phyloP scores from a whole-genome alignment of 2,797 vertebrate genomes.

The Danionella dracula region DNA sequence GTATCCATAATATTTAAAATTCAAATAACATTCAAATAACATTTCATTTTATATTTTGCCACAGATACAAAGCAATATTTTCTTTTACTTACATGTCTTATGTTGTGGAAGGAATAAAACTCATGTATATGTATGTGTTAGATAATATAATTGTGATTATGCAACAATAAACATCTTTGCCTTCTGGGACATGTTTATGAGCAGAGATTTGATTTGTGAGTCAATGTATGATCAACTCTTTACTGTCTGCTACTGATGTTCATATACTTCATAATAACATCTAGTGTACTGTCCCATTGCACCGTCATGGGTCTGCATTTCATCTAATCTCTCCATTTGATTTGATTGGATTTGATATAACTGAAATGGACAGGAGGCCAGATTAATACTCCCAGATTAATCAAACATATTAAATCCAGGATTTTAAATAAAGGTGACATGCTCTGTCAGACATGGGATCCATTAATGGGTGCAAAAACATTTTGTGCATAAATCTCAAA shows the following conservation, averaged over 20 bases:
- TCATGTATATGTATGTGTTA: no score
- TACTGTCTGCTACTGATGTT: neutral
- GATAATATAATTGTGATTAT: neutral
- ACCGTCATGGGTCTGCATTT: neutral
- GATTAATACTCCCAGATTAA: slow-evolving; percentile 1
- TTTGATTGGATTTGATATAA: slow-evolving; percentile 6
- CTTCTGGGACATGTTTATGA: neutral
- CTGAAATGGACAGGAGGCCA: neutral
- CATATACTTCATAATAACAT: neutral
- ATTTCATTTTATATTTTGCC: no score
- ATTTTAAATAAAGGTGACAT: neutral
- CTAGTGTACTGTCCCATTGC: neutral
- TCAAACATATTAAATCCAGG: neutral
- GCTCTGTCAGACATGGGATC: neutral
- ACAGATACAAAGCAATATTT: no score
- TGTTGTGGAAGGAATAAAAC: no score
- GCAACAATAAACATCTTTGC: neutral
- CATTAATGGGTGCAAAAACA: neutral
- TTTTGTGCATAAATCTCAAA: slow-evolving; percentile 1
- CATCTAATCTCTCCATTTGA: neutral
- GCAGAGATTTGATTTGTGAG: neutral
- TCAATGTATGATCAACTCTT: neutral
- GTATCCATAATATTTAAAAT: no score
- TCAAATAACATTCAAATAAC: no score
- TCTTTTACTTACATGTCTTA: no score